A percentile compares a stretch with the other conserved stretches of the same genome.
These are phyloP conservation scores for Lagodon rhomboides DNA, from an alignment of 2,797 vertebrate species.

Conservation along the genomic window DNA sequence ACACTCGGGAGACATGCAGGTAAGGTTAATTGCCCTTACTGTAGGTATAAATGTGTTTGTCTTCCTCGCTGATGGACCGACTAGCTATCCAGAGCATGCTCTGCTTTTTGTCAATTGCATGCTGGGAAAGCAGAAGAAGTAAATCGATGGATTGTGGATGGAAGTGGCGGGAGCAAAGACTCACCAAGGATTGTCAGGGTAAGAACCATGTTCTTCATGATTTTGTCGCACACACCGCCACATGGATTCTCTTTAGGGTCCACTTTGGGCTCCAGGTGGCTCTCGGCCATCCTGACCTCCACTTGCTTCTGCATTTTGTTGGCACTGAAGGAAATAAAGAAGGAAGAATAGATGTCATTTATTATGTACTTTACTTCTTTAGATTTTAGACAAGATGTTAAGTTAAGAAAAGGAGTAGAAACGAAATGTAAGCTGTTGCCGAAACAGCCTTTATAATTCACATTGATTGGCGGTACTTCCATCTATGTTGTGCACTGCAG, in stretches of 20 bases:
- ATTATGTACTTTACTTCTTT: not conserved
- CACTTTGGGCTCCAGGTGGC: conserved; percentile 86
- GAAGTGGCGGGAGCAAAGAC: conserved; percentile 2
- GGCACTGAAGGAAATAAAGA: conserved; percentile 81
- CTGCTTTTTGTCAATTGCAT: conserved; percentile 2
- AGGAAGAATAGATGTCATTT: not conserved
- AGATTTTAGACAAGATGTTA: too few relatives aligned
- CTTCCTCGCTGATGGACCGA: not conserved
- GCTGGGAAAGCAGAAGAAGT: not conserved
- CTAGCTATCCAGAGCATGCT: not conserved
- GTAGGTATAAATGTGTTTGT: not conserved
- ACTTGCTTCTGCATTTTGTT: conserved; percentile 96
- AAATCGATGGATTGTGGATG: not conserved
- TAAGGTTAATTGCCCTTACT: not conserved
- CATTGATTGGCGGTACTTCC: not conserved
- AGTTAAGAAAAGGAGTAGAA: not conserved
- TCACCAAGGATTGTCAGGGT: conserved; percentile 95
- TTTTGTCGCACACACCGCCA: conserved; percentile 87
- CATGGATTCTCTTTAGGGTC: conserved; percentile 78
- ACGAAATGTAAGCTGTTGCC: not conserved
- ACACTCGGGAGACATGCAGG: not conserved
- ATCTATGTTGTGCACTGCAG: not conserved
- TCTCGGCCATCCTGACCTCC: conserved; percentile 95
- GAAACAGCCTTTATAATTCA: not conserved
- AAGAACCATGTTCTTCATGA: conserved; percentile 94